phyloP scores from a whole-genome alignment of 2,797 vertebrate species.

The Scomberomorus guttatus region DNA sequence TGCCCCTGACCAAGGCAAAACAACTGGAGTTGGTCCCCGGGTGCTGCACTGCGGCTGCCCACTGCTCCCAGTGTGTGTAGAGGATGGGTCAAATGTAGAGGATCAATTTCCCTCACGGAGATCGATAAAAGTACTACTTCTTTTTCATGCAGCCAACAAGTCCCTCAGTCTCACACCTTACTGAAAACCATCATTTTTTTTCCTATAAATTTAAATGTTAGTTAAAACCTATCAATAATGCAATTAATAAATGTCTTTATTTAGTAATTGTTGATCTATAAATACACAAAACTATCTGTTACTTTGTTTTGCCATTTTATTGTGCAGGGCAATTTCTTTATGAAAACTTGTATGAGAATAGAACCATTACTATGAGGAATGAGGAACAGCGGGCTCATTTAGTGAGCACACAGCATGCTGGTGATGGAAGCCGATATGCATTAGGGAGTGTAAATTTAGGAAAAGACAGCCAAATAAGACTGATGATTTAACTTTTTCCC shows the following conservation, averaged over 20 bases:
- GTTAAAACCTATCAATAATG: no score
- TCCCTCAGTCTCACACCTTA: background rate
- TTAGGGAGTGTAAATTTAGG: background rate
- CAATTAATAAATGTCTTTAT: no score
- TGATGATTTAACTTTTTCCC: constrained; percentile 20
- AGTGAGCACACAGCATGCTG: constrained; percentile 3
- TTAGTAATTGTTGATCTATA: no score
- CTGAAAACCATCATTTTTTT: no score
- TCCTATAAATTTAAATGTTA: background rate
- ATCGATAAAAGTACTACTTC: no score
- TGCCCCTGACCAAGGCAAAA: no score
- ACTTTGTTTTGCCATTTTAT: constrained; percentile 1
- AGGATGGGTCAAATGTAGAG: no score
- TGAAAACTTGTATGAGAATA: background rate
- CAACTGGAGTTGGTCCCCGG: no score
- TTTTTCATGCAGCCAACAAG: background rate
- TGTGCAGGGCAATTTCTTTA: background rate
- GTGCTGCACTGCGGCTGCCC: no score
- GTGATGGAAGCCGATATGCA: background rate
- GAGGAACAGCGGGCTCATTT: constrained; percentile 1
- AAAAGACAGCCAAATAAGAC: constrained; percentile 13
- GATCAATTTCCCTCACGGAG: no score
- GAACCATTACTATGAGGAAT: constrained; percentile 11
- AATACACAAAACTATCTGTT: background rate
- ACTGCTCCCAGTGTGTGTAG: no score